phyloP scores from a whole-genome alignment of 2,113 vertebrate genomes.

The Psophia crepitans region DNA sequence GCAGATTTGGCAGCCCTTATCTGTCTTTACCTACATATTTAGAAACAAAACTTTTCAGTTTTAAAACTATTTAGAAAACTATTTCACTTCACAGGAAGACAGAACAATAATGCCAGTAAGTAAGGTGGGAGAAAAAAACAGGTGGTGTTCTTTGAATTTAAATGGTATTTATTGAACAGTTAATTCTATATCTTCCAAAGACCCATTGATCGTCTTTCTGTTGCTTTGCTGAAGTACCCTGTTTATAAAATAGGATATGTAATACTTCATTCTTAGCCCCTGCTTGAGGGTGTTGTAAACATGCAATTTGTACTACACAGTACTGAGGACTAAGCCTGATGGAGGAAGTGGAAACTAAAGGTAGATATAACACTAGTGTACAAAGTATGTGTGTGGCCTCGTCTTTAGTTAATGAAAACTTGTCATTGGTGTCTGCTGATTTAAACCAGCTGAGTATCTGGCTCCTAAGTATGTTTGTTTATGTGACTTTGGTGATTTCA shows the following conservation, averaged over 20 bases:
- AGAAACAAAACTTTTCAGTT: background rate
- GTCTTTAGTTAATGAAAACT: background rate
- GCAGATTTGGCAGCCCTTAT: background rate
- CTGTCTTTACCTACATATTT: background rate
- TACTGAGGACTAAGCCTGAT: background rate
- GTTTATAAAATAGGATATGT: background rate
- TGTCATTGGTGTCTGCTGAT: background rate
- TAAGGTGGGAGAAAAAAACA: background rate
- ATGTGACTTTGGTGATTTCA: background rate
- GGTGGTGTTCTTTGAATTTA: background rate
- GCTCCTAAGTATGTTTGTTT: background rate
- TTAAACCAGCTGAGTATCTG: background rate
- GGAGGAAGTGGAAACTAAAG: background rate
- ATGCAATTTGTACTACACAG: background rate
- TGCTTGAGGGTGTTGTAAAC: background rate
- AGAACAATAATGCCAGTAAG: background rate
- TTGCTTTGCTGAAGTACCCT: background rate
- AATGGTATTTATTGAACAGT: background rate
- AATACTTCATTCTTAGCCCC: background rate
- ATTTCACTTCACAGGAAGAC: background rate
- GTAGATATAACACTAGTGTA: background rate
- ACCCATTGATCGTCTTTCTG: background rate
- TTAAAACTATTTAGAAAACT: background rate
- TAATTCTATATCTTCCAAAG: background rate
- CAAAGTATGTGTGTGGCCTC: accelerated